Evolutionary conservation across 2,797 vertebrate species (phyloP).

Genomic region (Threskiornis aethiopicus): DNA sequence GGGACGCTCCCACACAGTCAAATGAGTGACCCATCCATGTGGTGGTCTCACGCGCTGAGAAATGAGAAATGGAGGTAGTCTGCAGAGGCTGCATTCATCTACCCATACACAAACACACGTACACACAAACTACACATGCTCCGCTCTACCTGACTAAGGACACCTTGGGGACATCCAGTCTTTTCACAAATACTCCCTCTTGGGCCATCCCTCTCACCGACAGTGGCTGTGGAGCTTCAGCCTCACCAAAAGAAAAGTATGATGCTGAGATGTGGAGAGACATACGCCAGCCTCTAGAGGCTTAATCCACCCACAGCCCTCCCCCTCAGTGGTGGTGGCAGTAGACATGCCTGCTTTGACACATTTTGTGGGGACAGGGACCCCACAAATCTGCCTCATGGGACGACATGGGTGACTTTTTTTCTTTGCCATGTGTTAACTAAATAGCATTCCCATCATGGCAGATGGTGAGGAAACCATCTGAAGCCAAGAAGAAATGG

Average conservation of each 20-base stretch:
- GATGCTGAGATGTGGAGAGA: neutral
- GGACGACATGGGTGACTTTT: neutral
- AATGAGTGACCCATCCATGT: neutral
- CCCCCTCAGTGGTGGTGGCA: neutral
- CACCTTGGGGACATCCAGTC: neutral
- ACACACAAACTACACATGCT: neutral
- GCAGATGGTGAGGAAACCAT: neutral
- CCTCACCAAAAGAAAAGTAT: neutral
- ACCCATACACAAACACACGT: too few species aligned
- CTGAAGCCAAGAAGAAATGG: neutral
- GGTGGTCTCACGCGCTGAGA: neutral
- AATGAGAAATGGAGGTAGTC: neutral
- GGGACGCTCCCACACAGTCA: neutral
- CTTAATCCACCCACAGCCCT: neutral
- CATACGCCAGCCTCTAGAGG: neutral
- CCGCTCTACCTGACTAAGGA: too few species aligned
- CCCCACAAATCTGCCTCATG: accelerated
- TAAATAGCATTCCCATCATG: neutral
- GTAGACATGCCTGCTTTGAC: neutral
- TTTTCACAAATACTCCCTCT: neutral
- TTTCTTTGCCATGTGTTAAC: neutral
- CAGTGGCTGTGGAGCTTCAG: neutral
- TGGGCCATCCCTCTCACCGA: neutral
- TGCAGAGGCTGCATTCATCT: neutral
- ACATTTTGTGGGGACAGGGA: neutral